These are phyloP conservation scores for Metellina segmentata DNA, from an alignment of 2,888 invertebrate genomes.

Conservation along the genomic window DNA sequence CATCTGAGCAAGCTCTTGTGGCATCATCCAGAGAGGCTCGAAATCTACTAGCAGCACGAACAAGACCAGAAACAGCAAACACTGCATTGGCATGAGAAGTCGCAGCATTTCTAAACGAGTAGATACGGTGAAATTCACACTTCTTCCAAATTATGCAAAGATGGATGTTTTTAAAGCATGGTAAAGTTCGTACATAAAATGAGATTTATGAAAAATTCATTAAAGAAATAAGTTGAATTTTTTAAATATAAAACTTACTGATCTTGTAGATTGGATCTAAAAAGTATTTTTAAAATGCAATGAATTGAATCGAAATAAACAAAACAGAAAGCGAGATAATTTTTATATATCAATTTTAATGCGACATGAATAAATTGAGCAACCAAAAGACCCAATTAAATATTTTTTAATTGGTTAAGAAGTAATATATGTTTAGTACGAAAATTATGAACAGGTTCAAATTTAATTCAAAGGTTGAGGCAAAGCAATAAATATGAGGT, in stretches of 20 bases:
- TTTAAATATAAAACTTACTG: background rate
- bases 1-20: conserved; percentile 48
- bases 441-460: background rate
- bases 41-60: conserved; percentile 59
- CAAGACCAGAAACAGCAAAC: conserved; percentile 66
- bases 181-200: background rate
- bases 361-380: too few species aligned
- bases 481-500: background rate
- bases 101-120: conserved; percentile 47
- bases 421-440: background rate
- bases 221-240: background rate
- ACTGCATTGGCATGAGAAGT: conserved; percentile 74
- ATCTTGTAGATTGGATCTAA: background rate
- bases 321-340: too few species aligned
- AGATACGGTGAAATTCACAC: background rate
- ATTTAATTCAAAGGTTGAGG: background rate
- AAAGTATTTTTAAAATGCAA: background rate
- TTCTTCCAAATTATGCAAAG: background rate
- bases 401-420: background rate
- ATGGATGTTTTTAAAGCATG: background rate
- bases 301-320: too few species aligned
- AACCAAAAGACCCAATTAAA: background rate
- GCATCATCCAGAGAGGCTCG: conserved; percentile 53
- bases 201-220: background rate
- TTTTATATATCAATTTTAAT: too few species aligned